phyloP scores from a whole-genome alignment of 2,113 vertebrate genomes.

The Dipodomys spectabilis region DNA sequence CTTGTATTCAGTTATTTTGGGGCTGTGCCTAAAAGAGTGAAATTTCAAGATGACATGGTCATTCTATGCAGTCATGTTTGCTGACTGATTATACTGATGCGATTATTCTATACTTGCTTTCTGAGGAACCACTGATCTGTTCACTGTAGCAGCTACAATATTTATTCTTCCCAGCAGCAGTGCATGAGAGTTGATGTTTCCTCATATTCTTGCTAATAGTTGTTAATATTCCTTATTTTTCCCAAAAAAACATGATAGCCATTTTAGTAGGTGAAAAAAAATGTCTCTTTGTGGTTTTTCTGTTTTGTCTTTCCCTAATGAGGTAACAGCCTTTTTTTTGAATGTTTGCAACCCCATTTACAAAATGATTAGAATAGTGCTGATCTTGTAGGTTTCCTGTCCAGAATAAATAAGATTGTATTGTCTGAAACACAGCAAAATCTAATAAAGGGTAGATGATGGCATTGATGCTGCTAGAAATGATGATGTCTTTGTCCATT shows the following conservation, averaged over 20 bases:
- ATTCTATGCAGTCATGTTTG: neutral
- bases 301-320: neutral
- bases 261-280: neutral
- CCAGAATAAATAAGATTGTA: neutral
- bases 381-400: neutral
- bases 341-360: conserved; percentile 2
- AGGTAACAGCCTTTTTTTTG: neutral
- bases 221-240: neutral
- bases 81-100: neutral
- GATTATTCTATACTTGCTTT: neutral
- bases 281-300: neutral
- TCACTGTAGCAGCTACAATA: neutral
- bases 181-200: neutral
- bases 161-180: neutral
- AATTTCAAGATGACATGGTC: neutral
- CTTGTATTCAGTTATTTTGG: neutral
- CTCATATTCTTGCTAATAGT: neutral
- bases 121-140: neutral
- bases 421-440: neutral
- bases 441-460: neutral
- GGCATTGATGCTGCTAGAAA: neutral
- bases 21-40: neutral
- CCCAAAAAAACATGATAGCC: neutral
- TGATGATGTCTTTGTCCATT: neutral
- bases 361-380: neutral